Percentiles rank a stretch among this genome's conserved stretches.
Conservation (phyloP, 2,113 vertebrate species). For the Python bivittatus region DNA sequence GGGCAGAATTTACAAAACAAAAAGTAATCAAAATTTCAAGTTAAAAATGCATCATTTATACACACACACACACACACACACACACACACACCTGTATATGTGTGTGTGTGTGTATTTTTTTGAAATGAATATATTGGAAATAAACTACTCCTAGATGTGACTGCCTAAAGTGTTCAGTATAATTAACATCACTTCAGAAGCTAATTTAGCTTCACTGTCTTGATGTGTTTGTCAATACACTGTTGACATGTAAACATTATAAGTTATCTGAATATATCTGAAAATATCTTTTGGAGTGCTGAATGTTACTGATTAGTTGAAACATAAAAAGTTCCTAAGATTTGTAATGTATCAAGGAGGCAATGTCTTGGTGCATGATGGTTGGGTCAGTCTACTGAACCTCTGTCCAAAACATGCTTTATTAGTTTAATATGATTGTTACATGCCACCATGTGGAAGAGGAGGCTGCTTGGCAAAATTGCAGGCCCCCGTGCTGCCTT, state of each 20-base stretch:
- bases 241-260: background rate
- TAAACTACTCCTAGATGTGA: background rate
- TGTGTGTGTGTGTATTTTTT: too few species aligned
- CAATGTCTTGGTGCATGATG: background rate
- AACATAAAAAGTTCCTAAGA: background rate
- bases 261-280: background rate
- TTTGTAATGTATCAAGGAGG: background rate
- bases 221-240: background rate
- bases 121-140: background rate
- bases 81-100: too few species aligned
- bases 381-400: background rate
- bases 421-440: background rate
- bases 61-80: too few species aligned
- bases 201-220: background rate
- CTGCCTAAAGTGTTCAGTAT: background rate
- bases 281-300: background rate
- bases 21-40: background rate
- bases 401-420: background rate
- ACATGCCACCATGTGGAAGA: background rate
- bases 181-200: background rate
- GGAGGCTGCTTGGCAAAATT: too few species aligned
- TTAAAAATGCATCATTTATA: background rate
- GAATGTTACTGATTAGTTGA: background rate
- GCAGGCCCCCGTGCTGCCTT: too few species aligned
- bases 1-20: background rate